These are phyloP conservation scores for Noctilio leporinus DNA, from an alignment of 2,113 vertebrate species.

Conservation along the genomic window DNA sequence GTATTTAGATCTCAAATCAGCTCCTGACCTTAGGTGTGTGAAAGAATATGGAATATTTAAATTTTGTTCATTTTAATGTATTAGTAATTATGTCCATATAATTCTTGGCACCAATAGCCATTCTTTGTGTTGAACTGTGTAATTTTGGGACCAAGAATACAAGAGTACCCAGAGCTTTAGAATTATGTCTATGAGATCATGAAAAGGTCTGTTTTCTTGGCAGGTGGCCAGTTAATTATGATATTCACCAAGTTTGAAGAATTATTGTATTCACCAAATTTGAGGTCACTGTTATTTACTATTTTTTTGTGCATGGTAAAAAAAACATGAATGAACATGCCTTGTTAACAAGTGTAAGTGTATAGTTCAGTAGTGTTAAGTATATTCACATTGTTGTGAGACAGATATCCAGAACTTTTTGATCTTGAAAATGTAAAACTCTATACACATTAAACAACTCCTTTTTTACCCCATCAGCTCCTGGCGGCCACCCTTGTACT, in stretches of 20 bases:
- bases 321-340: neutral
- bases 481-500: neutral
- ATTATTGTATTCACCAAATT: neutral
- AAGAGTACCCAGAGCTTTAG: neutral
- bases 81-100: neutral
- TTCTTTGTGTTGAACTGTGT: neutral
- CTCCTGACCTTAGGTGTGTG: neutral
- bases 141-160: neutral
- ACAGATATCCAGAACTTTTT: neutral
- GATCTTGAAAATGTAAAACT: neutral
- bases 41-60: neutral
- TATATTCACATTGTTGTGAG: neutral
- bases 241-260: neutral
- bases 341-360: neutral
- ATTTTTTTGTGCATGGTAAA: neutral
- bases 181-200: neutral
- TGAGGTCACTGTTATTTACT: neutral
- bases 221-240: neutral
- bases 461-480: neutral
- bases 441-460: neutral
- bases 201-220: neutral
- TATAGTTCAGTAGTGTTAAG: neutral
- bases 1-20: neutral
- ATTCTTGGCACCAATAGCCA: neutral
- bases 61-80: neutral